Evolutionary conservation across 2,797 vertebrate species (phyloP), one percentile per base, ranked within the genome.

Genomic region (Adelosebastes latens): DNA sequence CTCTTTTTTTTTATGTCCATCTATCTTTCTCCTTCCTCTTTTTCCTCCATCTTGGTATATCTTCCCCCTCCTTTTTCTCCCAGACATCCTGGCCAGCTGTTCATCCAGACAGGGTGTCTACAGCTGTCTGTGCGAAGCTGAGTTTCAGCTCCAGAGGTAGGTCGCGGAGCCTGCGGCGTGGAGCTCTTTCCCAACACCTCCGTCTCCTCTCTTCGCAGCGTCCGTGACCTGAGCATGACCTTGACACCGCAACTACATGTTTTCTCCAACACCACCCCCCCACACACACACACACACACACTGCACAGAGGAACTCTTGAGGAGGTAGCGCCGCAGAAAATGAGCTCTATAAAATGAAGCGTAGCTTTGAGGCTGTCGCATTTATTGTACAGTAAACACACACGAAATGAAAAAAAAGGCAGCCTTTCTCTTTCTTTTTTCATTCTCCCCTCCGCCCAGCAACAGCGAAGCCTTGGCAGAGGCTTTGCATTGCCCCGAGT

Each of bases 21-120:
- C 49, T 64, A 75, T 82, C 69, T 62, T 82, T 74, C 70, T 64
- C 39, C 39, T 77, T 79, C 61, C 61, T 77, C 70, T 66, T 49
- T 76, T 72, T 80, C 52, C 52, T 85, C 53, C 67, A 68, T 82
- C 79, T 89, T 76, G 13, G 53, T 84, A 77, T 90, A 81, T 88
- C 74, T 79, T 71, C 66, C 66, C 67, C 80, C 67, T 77, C 59
- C 76, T 68, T 67, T 72, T 76, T 86, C 80, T 82, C 87, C 75
- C 85, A 92, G 88, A 92, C 93, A 88, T 92, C 79, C 92, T 88
- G 89, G 75, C 88, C 93, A 94, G 91, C 94, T 93, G 93, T 92
- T 93, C 85, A 72, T 88, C 77, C 91, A 93, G 93, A 93, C 91
- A 92, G 65, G 69, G 81, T 91, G 91, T 94, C 92, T 92, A 75